Evolutionary conservation across 2,797 vertebrate species (phyloP), one percentile per base, ranked within the genome.

Genomic region (Pangasius larnaudii): DNA sequence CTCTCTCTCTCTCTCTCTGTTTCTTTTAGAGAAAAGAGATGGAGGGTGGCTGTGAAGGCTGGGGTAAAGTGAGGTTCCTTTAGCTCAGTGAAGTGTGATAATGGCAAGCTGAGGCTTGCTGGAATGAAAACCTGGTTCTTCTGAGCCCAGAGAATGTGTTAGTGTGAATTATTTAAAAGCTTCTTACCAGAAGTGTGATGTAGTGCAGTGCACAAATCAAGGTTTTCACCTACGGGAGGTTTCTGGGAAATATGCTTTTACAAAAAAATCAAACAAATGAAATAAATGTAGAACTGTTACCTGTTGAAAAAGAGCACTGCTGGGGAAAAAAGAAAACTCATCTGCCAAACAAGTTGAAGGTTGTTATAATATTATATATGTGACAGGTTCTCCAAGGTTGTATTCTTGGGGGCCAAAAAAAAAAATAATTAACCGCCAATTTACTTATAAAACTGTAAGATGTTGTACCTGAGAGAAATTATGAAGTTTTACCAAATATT

Each of bases 121-220:
- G 85, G 87, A 85, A 87, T 88, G 27, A 67, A 87, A 46, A 27
- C 78, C 46, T 59, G 79, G 53, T 79, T 77, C 67, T 65, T 84
- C 83, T 80, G 49, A 84, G 36, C 53, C 42, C 84, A 27, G 39
- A 80, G 63, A 58, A 85, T 58, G 88, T 84, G 83, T 87, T 86
- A 74, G 19, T 49, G 18, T 90, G 78, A 90, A 90, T 90, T 84
- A 91, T 89, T 91, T 24, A 91, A 86, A 49, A 81, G 85, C n/a
- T 49, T 79, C 74, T 86, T 49, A 78, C n/a, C 3, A 82, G 83
- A 79, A 58, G 65, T 51, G 75, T 87, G 3, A 53, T 75, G n/a
- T 53, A 88, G 46, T 82, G 27, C 8, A 74, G 79, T 56, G 71
- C n/a, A n/a, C 56, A 65, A 67, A 33, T 42, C 22, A 77, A 39